Evolutionary conservation across 2,797 vertebrate genomes (phyloP).

Genomic region (Catamblyrhynchus diadema): DNA sequence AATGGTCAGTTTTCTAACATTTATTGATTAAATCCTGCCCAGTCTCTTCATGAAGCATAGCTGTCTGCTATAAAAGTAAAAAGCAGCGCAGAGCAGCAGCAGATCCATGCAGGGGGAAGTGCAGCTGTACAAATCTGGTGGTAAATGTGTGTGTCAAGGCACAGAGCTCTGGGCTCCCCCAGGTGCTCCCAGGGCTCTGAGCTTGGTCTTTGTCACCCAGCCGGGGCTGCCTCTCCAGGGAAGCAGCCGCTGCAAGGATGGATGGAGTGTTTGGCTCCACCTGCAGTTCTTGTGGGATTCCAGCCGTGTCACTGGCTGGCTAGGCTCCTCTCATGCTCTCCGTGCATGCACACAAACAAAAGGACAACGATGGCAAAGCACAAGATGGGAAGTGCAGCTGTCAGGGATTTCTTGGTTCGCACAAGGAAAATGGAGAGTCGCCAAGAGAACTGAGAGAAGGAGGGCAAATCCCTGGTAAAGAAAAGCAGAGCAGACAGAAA

Average conservation of each 20-base stretch:
- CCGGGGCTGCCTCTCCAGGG: fast-evolving
- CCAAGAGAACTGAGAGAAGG: background rate
- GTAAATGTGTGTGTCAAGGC: background rate
- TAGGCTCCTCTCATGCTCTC: background rate
- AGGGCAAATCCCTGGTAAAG: background rate
- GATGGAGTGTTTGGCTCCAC: background rate
- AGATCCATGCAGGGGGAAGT: background rate
- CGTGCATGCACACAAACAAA: background rate
- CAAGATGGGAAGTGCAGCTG: background rate
- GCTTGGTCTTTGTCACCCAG: fast-evolving
- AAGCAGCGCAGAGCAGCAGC: background rate
- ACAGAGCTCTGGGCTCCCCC: background rate
- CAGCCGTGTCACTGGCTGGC: background rate
- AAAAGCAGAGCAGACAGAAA: background rate
- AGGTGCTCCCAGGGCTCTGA: background rate
- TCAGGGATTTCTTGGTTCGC: background rate
- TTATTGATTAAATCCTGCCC: background rate
- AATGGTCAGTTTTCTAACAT: background rate
- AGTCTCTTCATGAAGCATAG: background rate
- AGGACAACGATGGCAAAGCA: background rate
- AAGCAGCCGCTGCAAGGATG: background rate
- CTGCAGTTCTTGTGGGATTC: background rate
- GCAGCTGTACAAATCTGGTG: background rate
- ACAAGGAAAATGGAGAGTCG: background rate
- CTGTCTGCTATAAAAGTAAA: background rate